These are phyloP conservation scores for Drosophila kuntzei DNA, from an alignment of 2,888 invertebrate species.

Conservation along the genomic window DNA sequence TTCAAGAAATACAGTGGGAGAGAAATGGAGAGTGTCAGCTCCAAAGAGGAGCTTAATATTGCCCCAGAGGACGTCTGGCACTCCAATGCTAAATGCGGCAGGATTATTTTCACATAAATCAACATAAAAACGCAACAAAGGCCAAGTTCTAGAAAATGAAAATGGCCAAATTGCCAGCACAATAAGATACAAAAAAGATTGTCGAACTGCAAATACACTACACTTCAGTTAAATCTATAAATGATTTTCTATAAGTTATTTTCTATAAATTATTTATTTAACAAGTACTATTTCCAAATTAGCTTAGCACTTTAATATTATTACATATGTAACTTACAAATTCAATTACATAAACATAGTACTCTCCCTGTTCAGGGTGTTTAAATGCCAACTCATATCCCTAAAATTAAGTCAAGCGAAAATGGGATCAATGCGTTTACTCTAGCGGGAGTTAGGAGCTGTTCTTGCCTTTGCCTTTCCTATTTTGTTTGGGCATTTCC, in stretches of 20 bases:
- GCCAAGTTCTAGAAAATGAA: conserved; percentile 32
- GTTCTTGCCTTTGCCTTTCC: background rate
- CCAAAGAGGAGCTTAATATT: conserved; percentile 15
- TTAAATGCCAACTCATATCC: conserved; percentile 33
- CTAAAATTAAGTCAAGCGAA: conserved; percentile 71
- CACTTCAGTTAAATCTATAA: too few species aligned
- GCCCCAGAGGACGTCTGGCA: conserved; percentile 33
- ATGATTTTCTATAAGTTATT: too few species aligned
- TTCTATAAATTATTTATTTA: too few species aligned
- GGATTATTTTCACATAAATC: conserved; percentile 79
- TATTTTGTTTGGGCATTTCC: conserved; percentile 27
- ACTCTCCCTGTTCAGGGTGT: background rate
- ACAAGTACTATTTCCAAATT: background rate
- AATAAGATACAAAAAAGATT: conserved; percentile 3
- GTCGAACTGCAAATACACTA: conserved; percentile 19
- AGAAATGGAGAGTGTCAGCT: background rate
- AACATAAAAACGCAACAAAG: conserved; percentile 73
- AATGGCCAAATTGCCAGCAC: conserved; percentile 30
- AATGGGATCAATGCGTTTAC: conserved; percentile 59
- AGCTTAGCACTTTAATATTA: too few species aligned
- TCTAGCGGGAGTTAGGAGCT: conserved; percentile 5
- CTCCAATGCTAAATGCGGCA: conserved; percentile 64
- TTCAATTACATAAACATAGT: background rate
- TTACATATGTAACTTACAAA: background rate
- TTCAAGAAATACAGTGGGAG: background rate